Conservation (phyloP, 2,888 invertebrate genomes). For the Pollenia angustigena region DNA sequence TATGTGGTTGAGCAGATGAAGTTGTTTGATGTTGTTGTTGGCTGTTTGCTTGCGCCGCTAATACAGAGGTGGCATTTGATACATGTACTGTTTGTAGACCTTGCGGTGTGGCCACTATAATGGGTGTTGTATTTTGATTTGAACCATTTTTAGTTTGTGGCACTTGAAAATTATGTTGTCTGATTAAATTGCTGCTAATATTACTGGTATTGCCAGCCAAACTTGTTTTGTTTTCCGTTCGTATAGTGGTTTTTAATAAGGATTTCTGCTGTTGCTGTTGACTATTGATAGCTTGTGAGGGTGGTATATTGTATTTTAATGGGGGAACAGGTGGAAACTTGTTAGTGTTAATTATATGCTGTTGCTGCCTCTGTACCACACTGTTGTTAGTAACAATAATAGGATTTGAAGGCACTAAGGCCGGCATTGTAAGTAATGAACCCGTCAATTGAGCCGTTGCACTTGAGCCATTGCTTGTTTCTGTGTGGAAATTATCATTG, state of each 20-base stretch:
- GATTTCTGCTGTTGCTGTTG: constrained; percentile 77
- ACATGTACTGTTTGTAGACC: constrained; percentile 83
- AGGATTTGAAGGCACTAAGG: constrained; percentile 79
- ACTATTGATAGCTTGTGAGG: constrained; percentile 16
- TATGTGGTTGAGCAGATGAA: constrained; percentile 66
- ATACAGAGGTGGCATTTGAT: constrained; percentile 77
- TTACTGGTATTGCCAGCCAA: not conserved
- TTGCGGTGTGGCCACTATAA: constrained; percentile 81
- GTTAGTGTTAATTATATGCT: constrained; percentile 47
- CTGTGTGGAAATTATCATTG: constrained; percentile 47
- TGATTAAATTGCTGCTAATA: constrained; percentile 17
- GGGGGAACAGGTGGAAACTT: constrained; percentile 81
- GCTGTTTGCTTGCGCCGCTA: constrained; percentile 54
- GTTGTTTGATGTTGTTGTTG: constrained; percentile 64
- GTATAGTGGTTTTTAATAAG: constrained; percentile 76
- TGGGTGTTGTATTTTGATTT: constrained; percentile 78
- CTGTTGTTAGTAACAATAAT: constrained; percentile 74
- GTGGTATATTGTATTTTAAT: constrained; percentile 80
- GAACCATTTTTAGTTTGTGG: constrained; percentile 61
- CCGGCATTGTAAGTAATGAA: constrained; percentile 76
- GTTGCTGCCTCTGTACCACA: constrained; percentile 70
- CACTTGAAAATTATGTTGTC: constrained; percentile 69
- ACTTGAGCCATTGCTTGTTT: constrained; percentile 46
- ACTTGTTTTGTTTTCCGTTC: constrained; percentile 64
- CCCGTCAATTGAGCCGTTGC: constrained; percentile 1